A percentile compares a stretch with the other conserved stretches of the same genome.
phyloP scores from a whole-genome alignment of 2,888 invertebrate species.

The Peribatodes rhomboidaria region DNA sequence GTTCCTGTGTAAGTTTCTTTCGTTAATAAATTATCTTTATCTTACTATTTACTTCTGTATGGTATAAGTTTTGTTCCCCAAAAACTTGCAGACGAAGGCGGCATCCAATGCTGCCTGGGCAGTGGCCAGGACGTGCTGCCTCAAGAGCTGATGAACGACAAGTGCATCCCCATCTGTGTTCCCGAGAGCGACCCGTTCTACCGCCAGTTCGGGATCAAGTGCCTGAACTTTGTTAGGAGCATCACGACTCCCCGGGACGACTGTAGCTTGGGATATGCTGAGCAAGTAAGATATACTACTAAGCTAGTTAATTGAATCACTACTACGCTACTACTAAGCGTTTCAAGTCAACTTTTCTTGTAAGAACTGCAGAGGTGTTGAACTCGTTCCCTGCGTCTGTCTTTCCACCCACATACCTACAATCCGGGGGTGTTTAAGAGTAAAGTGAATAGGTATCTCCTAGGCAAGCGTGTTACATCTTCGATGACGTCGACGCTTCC shows the following conservation, averaged over 20 bases:
- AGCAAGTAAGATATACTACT: slow-evolving; percentile 85
- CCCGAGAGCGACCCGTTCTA: slow-evolving; percentile 86
- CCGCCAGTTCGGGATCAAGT: slow-evolving; percentile 76
- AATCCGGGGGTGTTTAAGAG: no score
- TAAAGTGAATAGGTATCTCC: no score
- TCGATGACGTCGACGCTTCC: no score
- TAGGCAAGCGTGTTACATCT: no score
- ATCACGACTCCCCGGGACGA: slow-evolving; percentile 85
- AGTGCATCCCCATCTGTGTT: slow-evolving; percentile 87
- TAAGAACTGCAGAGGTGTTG: no score
- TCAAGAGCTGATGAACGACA: slow-evolving; percentile 81
- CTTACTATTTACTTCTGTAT: background rate
- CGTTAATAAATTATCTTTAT: no score
- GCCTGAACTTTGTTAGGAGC: slow-evolving; percentile 88
- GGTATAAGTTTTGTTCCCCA: background rate
- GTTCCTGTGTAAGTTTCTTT: no score
- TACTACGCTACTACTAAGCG: no score
- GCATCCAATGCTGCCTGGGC: slow-evolving; percentile 83
- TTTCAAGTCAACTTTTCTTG: no score
- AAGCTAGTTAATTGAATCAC: no score
- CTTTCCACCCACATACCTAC: no score
- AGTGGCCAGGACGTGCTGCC: slow-evolving; percentile 76
- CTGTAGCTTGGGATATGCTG: slow-evolving; percentile 85
- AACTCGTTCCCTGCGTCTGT: no score
- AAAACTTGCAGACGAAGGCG: slow-evolving; percentile 71